Evolutionary conservation across 2,888 invertebrate species (phyloP).

Genomic region (Punctoribates punctum): DNA sequence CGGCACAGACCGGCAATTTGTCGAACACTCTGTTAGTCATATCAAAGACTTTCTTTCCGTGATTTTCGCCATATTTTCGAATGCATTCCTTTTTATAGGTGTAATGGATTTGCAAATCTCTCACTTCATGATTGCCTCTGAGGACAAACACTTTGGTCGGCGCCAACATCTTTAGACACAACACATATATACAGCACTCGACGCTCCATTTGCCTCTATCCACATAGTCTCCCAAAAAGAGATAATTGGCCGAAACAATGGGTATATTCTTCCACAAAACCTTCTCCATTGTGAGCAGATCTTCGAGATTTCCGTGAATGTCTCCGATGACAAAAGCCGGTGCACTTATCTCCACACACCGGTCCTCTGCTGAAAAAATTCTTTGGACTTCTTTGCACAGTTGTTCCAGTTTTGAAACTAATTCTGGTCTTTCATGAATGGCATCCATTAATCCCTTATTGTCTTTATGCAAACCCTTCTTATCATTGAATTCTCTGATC

Average conservation of each 20-base stretch:
- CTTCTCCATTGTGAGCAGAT: constrained; percentile 66
- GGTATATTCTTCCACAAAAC: constrained; percentile 67
- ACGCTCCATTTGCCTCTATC: constrained; percentile 67
- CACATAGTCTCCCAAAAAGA: constrained; percentile 74
- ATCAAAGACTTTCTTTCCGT: constrained; percentile 66
- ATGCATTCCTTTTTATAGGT: constrained; percentile 69
- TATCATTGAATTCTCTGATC: constrained; percentile 18
- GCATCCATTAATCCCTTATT: constrained; percentile 18
- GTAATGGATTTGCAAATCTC: constrained; percentile 69
- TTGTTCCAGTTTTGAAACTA: neutral
- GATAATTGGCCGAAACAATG: constrained; percentile 62
- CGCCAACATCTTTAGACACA: constrained; percentile 67
- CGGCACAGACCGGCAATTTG: constrained; percentile 68
- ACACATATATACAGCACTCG: constrained; percentile 61
- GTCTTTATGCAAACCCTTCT: constrained; percentile 23
- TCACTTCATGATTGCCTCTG: constrained; percentile 72
- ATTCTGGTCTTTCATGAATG: neutral
- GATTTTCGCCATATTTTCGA: constrained; percentile 62
- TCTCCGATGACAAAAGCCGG: constrained; percentile 65
- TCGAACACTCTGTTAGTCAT: constrained; percentile 69
- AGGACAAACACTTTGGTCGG: constrained; percentile 64
- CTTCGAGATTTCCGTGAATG: constrained; percentile 69
- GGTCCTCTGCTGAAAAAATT: constrained; percentile 58
- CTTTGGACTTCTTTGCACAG: constrained; percentile 57
- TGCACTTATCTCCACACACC: constrained; percentile 58